Conservation (phyloP, 2,113 vertebrate species). For the Epinephelus moara region DNA sequence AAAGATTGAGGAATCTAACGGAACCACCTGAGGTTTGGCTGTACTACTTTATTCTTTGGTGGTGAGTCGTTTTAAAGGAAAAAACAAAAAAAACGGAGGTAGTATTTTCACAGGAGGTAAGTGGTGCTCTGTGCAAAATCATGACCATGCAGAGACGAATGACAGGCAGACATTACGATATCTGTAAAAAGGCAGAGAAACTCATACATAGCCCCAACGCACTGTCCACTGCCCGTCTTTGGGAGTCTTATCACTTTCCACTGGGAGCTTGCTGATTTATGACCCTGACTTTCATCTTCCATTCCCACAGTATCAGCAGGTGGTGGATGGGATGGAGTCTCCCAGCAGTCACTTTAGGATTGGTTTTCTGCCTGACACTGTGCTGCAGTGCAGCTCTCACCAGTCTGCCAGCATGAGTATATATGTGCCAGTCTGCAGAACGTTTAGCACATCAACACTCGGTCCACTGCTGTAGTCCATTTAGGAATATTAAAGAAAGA, state of each 20-base stretch:
- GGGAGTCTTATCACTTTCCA: conserved; percentile 53
- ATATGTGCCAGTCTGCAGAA: conserved; percentile 47
- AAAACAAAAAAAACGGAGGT: not conserved
- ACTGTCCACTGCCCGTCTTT: conserved; percentile 29
- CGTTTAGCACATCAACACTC: conserved; percentile 53
- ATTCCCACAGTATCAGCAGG: conserved; percentile 66
- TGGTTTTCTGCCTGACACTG: conserved; percentile 71
- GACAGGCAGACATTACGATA: conserved; percentile 22
- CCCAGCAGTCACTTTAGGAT: conserved; percentile 65
- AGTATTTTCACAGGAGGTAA: not conserved
- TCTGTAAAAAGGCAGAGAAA: conserved; percentile 17
- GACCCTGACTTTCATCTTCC: conserved; percentile 48
- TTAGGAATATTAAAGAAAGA: conserved; percentile 55
- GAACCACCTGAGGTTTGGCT: not conserved
- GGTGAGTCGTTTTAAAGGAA: conserved; percentile 18
- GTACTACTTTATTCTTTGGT: conserved; percentile 8
- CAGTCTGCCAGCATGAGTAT: conserved; percentile 42
- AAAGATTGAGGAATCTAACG: not conserved
- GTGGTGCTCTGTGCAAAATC: conserved; percentile 12
- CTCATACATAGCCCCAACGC: not conserved
- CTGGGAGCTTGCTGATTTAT: conserved; percentile 62
- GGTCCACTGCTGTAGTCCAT: conserved; percentile 22
- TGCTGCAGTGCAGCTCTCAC: conserved; percentile 71
- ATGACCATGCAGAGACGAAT: not conserved
- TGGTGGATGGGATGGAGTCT: conserved; percentile 67